Base-by-base conservation (phyloP, 2,888 invertebrate species). In the Sthenelais limicola region DNA sequence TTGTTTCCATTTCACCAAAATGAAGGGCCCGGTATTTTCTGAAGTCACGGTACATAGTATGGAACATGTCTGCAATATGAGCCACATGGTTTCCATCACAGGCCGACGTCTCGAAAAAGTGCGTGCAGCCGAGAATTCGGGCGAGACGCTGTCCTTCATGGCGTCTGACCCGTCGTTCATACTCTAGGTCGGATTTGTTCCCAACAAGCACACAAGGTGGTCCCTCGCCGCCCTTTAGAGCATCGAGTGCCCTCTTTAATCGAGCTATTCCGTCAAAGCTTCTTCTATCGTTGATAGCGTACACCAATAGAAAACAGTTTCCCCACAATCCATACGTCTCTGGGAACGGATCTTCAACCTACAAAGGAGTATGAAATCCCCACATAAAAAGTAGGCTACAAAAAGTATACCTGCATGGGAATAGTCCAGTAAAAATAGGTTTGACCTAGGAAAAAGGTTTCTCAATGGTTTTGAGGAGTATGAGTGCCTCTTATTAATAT, bases 241-340 rank as follows among this genome's bases (percentile, higher is more conserved):
- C 28, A 43, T 67, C 67, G 18, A 67, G 30, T 15, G 32, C 30
- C 9, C 48, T 43, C 21, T 67, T 67, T 18, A 67, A 48, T 3
- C 67, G 47, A 28, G 48, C 48, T 18, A 48, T 43, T 24, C 30
- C 67, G 18, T 67, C 48, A 30, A 67, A 67, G 67, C 47, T 48
- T 28, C 47, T 18, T 26, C 67, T 43, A 30, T 67, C 67, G 28
- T 47, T 48, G 47, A 67, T 67, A 24, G 67, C 47, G n/a, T 67
- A 67, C 47, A 67, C 67, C 15, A 48, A 48, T 32, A 67, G 47
- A 43, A 67, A 67, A 43, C 67, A 67, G 48, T 67, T 67, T n/a
- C 38, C 67, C 67, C 67, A 67, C 26, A 67, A 18, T 2, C 30
- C 15, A 48, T 67, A 67, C 1, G 48, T 24, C 21, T 67, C 67